These are phyloP conservation scores for Neosilurus mollespiculum DNA, from an alignment of 2,797 vertebrate species.

Conservation along the genomic window DNA sequence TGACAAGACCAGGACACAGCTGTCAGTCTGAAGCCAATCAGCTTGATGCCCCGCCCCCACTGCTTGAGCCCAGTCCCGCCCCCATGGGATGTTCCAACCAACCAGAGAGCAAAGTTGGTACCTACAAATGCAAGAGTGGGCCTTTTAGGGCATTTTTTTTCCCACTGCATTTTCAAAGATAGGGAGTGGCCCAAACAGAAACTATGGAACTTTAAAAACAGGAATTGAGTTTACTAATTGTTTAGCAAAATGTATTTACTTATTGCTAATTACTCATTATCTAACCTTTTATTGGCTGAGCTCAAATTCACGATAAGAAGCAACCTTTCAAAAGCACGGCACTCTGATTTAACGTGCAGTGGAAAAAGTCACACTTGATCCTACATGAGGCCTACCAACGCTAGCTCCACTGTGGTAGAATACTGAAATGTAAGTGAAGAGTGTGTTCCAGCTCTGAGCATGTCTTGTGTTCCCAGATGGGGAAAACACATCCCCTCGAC, in stretches of 20 bases:
- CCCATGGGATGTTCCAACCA: conserved; percentile 65
- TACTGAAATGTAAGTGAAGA: not conserved
- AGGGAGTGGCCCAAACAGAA: not conserved
- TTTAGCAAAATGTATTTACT: not conserved
- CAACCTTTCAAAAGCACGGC: not conserved
- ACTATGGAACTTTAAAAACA: not conserved
- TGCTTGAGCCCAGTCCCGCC: conserved; percentile 63
- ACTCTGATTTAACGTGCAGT: not conserved
- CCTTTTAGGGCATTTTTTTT: conserved; percentile 25
- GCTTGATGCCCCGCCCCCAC: conserved; percentile 55
- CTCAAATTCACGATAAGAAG: not conserved
- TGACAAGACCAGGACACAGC: conserved; percentile 71
- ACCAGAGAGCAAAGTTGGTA: conserved; percentile 70
- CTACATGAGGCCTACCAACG: not conserved
- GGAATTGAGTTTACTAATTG: not conserved
- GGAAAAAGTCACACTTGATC: conserved; percentile 9
- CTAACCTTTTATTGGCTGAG: not conserved
- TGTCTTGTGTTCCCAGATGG: not conserved
- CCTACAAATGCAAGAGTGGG: conserved; percentile 60
- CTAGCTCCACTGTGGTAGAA: not conserved
- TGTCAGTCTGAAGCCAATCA: conserved; percentile 67
- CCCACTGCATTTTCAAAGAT: conserved; percentile 9
- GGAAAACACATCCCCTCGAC: not conserved
- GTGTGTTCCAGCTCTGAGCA: not conserved
- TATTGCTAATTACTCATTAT: not conserved